phyloP scores from a whole-genome alignment of 2,797 vertebrate species.

The Alcedo quadribrachys region DNA sequence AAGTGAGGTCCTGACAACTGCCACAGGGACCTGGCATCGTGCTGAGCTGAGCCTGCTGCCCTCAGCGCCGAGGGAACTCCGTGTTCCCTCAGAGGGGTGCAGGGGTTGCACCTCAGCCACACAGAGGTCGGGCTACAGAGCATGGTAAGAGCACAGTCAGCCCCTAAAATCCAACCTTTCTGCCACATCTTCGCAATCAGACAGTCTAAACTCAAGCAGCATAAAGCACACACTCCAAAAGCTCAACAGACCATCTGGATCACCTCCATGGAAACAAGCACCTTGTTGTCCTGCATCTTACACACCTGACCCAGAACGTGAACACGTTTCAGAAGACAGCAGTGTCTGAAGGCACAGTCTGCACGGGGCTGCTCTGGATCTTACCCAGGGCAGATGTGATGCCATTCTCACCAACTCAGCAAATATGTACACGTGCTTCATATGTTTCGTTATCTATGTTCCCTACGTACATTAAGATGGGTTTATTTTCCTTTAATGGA shows the following conservation, averaged over 20 bases:
- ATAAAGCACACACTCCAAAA: background rate
- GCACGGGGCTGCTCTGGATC: background rate
- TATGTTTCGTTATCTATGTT: background rate
- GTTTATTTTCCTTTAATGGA: slow-evolving; percentile 14
- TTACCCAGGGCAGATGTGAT: background rate
- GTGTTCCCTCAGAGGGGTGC: background rate
- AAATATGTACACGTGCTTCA: background rate
- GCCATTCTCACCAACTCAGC: background rate
- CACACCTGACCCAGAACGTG: background rate
- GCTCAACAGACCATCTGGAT: background rate
- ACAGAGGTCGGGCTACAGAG: background rate
- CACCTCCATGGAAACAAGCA: background rate
- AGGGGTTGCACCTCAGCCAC: background rate
- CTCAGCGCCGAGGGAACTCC: background rate
- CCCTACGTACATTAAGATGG: background rate
- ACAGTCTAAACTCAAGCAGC: background rate
- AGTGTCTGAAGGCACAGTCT: background rate
- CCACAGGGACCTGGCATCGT: background rate
- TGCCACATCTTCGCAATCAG: background rate
- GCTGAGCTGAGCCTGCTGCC: background rate
- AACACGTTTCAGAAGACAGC: background rate
- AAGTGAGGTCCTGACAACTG: background rate
- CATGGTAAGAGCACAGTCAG: background rate
- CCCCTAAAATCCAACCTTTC: background rate
- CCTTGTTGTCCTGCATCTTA: background rate